phyloP scores from a whole-genome alignment of 2,113 vertebrate genomes.

The Oreotrochilus melanogaster region DNA sequence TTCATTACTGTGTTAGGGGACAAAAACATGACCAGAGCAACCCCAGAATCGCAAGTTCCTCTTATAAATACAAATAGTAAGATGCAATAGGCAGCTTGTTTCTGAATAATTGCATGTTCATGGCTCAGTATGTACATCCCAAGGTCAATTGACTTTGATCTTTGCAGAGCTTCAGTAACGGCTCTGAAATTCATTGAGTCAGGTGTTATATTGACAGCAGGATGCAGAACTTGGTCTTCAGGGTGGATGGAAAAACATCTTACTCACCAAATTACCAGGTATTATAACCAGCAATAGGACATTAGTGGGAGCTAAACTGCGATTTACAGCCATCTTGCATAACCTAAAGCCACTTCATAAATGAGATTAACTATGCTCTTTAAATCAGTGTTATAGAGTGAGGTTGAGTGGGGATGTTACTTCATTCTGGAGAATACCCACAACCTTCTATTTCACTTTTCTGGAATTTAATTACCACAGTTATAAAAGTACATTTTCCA shows the following conservation, averaged over 20 bases:
- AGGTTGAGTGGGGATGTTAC: neutral
- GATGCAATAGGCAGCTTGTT: neutral
- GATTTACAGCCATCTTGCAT: neutral
- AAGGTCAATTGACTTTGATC: conserved; percentile 7
- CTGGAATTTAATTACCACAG: conserved; percentile 20
- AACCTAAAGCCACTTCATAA: conserved; percentile 36
- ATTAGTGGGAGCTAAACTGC: conserved; percentile 9
- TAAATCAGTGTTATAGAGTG: neutral
- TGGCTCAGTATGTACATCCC: neutral
- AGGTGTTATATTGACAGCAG: neutral
- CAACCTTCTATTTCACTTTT: neutral
- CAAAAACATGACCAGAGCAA: conserved; percentile 6
- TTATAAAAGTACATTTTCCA: neutral
- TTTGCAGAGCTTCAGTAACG: neutral
- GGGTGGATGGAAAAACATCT: neutral
- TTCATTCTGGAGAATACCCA: conserved; percentile 10
- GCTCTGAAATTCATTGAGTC: neutral
- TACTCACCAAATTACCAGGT: neutral
- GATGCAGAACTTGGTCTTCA: neutral
- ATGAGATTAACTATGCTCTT: conserved; percentile 12
- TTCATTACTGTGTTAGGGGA: neutral
- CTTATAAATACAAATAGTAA: neutral
- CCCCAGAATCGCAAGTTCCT: neutral
- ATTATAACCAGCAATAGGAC: neutral
- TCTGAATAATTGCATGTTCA: neutral